Conservation (phyloP, 2,797 vertebrate species). For the Mormyrops attenuatus region DNA sequence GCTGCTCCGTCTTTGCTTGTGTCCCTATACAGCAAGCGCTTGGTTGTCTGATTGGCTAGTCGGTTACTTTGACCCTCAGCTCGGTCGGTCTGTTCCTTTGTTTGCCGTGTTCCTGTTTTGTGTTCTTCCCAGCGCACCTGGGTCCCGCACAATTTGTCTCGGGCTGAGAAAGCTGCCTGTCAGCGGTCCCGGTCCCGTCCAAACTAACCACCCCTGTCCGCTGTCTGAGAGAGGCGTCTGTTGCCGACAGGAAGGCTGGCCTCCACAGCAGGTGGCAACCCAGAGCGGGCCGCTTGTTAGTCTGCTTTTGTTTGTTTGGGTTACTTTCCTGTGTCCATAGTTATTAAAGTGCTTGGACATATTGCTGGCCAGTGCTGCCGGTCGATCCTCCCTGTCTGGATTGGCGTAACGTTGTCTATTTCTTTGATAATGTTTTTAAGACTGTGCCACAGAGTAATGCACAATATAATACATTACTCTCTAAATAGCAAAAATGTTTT, state of each 20-base stretch:
- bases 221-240: not conserved
- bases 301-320: not conserved
- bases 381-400: not conserved
- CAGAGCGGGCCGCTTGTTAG: not conserved
- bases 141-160: not conserved
- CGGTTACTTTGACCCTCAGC: not conserved
- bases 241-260: not conserved
- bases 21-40: not conserved
- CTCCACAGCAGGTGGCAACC: not conserved
- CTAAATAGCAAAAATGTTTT: not conserved
- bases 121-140: not conserved
- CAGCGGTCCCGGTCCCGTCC: not conserved
- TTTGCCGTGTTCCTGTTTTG: not conserved
- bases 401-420: not conserved
- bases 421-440: not conserved
- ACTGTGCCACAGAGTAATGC: not conserved
- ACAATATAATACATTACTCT: not conserved
- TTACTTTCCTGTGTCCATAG: not conserved
- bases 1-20: not conserved
- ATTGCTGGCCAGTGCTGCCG: not conserved
- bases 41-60: not conserved
- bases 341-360: not conserved
- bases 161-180: not conserved
- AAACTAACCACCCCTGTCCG: not conserved
- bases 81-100: not conserved